phyloP scores from a whole-genome alignment of 2,888 invertebrate species.

The Onthophagus sagittarius region DNA sequence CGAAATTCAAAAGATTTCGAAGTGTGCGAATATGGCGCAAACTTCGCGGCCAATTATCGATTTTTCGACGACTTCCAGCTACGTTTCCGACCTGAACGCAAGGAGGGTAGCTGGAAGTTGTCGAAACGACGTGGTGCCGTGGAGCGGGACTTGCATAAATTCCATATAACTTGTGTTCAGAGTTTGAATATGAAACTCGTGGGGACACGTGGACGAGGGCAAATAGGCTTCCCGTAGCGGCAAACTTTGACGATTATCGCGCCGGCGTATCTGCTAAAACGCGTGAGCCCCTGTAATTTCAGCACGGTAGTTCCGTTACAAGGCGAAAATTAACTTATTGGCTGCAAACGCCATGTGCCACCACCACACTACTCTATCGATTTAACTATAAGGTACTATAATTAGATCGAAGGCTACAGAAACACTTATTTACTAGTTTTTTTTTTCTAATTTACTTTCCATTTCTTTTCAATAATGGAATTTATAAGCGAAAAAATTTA shows the following conservation, averaged over 20 bases:
- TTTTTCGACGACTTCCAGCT: background rate
- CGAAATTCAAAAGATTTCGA: background rate
- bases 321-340: background rate
- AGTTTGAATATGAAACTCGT: slow-evolving; percentile 8
- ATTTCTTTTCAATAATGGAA: no score
- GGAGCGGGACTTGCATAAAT: background rate
- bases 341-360: background rate
- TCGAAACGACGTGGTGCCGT: background rate
- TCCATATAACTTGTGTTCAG: slow-evolving; percentile 1
- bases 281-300: background rate
- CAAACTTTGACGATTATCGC: background rate
- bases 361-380: background rate
- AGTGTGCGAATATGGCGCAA: background rate
- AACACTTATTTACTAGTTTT: background rate
- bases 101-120: background rate
- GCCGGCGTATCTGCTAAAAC: background rate
- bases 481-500: no score
- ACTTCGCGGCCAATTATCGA: background rate
- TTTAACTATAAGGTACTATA: background rate
- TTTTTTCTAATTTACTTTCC: no score
- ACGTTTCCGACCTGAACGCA: background rate
- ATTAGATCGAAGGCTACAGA: background rate
- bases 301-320: background rate
- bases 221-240: background rate
- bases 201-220: background rate